Conservation (phyloP, 2,888 invertebrate species). For the Drosophila dives region DNA sequence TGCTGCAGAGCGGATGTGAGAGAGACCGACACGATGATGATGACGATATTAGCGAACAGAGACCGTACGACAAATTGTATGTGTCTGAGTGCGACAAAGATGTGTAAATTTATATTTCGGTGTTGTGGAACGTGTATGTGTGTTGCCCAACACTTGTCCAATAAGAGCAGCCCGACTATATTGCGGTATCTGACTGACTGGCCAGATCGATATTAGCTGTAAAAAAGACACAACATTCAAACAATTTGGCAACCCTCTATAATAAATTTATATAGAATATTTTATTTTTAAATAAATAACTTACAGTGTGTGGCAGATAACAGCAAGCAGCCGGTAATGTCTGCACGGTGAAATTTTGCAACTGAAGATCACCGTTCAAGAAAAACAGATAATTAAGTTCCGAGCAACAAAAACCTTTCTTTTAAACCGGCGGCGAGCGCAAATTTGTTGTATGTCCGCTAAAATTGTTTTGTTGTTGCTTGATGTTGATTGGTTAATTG, state of each 20-base stretch:
- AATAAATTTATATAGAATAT: constrained; percentile 1
- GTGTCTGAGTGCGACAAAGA: constrained; percentile 46
- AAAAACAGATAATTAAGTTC: constrained; percentile 20
- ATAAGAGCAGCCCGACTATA: constrained; percentile 53
- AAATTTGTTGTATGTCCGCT: constrained; percentile 43
- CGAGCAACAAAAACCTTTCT: constrained; percentile 43
- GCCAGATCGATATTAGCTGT: constrained; percentile 62
- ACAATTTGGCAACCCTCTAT: constrained; percentile 41
- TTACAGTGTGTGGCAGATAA: constrained; percentile 33
- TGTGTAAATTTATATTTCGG: constrained; percentile 36
- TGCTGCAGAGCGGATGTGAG: constrained; percentile 53
- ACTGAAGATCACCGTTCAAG: constrained; percentile 35
- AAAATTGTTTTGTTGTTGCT: constrained; percentile 23
- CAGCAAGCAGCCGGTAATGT: constrained; percentile 5
- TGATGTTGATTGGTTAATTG: constrained; percentile 42
- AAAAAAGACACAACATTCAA: constrained; percentile 24
- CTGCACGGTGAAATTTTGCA: constrained; percentile 36
- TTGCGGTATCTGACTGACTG: constrained; percentile 36
- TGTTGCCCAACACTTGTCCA: constrained; percentile 41
- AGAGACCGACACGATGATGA: constrained; percentile 52
- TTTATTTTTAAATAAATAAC: constrained; percentile 30
- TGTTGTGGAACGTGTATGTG: constrained; percentile 42
- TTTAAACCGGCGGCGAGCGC: constrained; percentile 55
- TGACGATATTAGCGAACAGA: constrained; percentile 28
- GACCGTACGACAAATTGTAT: constrained; percentile 16